Base-by-base conservation (phyloP, 2,888 invertebrate species). In the Mythimna pallens region DNA sequence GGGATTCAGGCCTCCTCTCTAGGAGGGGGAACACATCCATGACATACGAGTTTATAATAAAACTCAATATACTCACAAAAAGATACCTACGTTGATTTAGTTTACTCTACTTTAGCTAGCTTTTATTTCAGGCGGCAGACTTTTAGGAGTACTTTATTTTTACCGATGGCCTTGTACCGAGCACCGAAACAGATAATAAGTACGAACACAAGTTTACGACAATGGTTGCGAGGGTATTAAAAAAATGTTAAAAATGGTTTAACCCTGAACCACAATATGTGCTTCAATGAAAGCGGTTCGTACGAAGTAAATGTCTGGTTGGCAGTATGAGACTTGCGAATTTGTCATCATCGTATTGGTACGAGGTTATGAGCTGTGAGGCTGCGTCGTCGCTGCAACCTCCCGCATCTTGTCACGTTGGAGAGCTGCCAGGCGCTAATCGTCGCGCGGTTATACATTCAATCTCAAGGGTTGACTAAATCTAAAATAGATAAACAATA, bases 341-440 rank as follows among this genome's bases (percentile, higher is more conserved):
- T 83, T 72, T 66, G 76, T 65, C 76, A 82, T 79, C 55, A 73
- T 64, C 47, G 69, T 80, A 68, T 71, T 70, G 71, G 73, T 63
- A n/a, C 30, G 59, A 80, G 76, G 71, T 77, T 84, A 70, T 81
- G 84, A 82, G 84, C 88, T 85, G 86, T 82, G 78, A 84, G 86
- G 89, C 88, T 89, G 89, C 89, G 88, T 88, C 85, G 84, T 87
- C 89, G 83, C 80, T 87, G 88, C 88, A 90, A 90, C 89, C 88
- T 84, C 85, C 84, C 87, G 82, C 84, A 85, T 78, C 86, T 85
- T 78, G 72, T 68, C 74, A 75, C 43, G 30, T 80, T 95, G 95
- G 95, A 93, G 47, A 70, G 55, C 67, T 92, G 95, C 95, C 95
- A 95, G 91, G 83, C 85, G 86, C 91, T 95, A 94, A 94, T 94